Evolutionary conservation across 2,797 vertebrate species (phyloP).

Genomic region (Varecia variegata): DNA sequence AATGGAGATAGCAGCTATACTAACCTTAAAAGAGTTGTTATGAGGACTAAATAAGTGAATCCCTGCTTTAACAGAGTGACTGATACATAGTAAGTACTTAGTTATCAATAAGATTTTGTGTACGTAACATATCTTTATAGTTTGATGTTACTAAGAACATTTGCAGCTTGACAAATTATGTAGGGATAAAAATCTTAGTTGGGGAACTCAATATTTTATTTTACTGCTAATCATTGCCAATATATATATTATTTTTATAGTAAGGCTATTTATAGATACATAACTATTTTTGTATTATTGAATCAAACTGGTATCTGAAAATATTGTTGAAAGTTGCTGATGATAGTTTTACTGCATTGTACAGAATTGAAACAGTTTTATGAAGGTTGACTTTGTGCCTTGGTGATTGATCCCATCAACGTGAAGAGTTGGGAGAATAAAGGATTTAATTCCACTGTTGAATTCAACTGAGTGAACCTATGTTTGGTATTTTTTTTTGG

Average conservation of each 20-base stretch:
- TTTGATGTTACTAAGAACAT: background rate
- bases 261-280: background rate
- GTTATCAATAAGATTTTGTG: background rate
- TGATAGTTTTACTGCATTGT: background rate
- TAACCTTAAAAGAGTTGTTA: background rate
- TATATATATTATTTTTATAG: background rate
- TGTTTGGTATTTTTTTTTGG: background rate
- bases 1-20: background rate
- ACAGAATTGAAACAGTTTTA: background rate
- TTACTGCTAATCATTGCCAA: background rate
- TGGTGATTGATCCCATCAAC: background rate
- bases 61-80: background rate
- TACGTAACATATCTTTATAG: background rate
- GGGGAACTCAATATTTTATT: background rate
- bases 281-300: background rate
- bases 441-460: background rate
- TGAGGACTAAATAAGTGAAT: background rate
- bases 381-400: background rate
- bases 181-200: background rate
- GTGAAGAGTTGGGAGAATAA: background rate
- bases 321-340: background rate
- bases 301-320: background rate
- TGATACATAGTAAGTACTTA: background rate
- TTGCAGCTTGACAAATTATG: background rate
- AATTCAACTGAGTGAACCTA: background rate